phyloP scores from a whole-genome alignment of 2,113 vertebrate species.

The Macrotis lagotis region DNA sequence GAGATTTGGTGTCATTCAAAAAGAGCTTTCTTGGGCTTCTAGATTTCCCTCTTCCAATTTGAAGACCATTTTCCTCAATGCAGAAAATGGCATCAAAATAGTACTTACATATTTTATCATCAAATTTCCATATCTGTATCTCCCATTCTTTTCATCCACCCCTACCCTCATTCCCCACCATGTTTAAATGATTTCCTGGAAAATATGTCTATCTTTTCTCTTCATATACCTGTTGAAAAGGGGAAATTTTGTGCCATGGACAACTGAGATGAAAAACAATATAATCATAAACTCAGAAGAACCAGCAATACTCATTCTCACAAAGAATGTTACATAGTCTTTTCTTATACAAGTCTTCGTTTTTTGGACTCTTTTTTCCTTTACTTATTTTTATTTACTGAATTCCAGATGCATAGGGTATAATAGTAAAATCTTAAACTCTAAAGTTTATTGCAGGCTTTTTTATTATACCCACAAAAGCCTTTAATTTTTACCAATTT shows the following conservation, averaged over 20 bases:
- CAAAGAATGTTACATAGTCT: background rate
- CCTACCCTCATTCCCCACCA: background rate
- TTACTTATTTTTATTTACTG: background rate
- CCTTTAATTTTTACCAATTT: background rate
- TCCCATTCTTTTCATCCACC: background rate
- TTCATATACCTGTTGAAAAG: background rate
- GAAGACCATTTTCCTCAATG: conserved; percentile 6
- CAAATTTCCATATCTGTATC: background rate
- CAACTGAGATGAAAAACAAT: background rate
- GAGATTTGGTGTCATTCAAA: conserved; percentile 22
- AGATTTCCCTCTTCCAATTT: background rate
- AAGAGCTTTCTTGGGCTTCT: conserved; percentile 10
- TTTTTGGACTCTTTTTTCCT: background rate
- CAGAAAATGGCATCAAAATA: conserved; percentile 6
- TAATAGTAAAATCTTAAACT: background rate
- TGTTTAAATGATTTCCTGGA: background rate
- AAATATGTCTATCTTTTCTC: background rate
- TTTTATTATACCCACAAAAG: background rate
- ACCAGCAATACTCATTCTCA: background rate
- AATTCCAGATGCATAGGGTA: background rate
- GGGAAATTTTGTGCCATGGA: background rate
- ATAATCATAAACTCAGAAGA: background rate
- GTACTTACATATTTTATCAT: background rate
- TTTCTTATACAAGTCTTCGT: background rate
- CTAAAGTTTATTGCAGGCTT: background rate